Evolutionary conservation across 1,140 invertebrate species (phyloP), one percentile per base, ranked within the genome.

Genomic region (Drosophila leontia): DNA sequence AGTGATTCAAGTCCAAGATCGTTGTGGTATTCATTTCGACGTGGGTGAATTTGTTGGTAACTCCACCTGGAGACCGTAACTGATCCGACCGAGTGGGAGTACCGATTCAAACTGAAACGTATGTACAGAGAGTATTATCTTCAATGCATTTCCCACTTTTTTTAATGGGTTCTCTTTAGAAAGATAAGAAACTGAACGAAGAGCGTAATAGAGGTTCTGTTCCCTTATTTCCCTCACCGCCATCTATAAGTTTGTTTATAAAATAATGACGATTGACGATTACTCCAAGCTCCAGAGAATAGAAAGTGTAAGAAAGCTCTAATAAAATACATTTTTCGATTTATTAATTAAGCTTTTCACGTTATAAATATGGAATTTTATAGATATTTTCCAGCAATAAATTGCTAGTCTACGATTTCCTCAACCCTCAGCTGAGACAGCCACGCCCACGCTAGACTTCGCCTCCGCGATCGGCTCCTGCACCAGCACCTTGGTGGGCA

Each of bases 401-500:
- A 17, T 19, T 23, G 34, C 34, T 15, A 12, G 9, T 62, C 12
- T 51, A 0, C 1, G 1, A 44, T 23, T 26, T 7, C 12, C 3
- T 75, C 35, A 83, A 19, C 88, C 84, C 55, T 91, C 84, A 0
- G 80, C 62, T 13, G 71, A 12, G 3, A 91, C 65, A 3, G 68
- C n/a, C 13, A 56, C 26, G 41, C 3, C 44, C 8, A 15, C 13
- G 13, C 13, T 59, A 13, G 39, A 41, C 23, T 39, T 59, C 2
- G 34, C 6, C 23, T 67, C 72, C 19, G 34, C 3, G 11, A 26
- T 37, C 2, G 50, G 6, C 7, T 47, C 64, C 26, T 78, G 71
- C 7, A 92, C 56, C 19, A 91, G 48, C 7, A 77, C 93, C 91
- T 94, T 94, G 42, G 93, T 85, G 6, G 95, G 94, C 45, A 96